Percentiles rank a stretch among this genome's conserved stretches.
These are phyloP conservation scores for Malurus splendens DNA, from an alignment of 2,797 vertebrate genomes.

Conservation along the genomic window DNA sequence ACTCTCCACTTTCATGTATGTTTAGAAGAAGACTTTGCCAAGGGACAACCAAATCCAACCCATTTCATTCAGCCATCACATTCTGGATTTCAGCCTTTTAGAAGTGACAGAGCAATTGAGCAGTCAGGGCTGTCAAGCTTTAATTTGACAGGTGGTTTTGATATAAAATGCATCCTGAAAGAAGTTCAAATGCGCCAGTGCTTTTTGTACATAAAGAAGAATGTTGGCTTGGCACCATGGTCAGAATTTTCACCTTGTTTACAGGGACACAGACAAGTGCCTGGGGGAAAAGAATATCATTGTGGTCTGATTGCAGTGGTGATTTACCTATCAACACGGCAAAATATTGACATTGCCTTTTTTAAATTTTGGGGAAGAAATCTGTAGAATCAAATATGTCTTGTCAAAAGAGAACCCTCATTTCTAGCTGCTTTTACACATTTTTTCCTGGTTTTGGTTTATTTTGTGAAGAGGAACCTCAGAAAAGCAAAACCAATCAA, in stretches of 20 bases:
- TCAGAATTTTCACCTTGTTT: background rate
- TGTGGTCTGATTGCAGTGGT: background rate
- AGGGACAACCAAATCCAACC: background rate
- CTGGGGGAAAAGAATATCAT: rapidly evolving
- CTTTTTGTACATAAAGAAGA: background rate
- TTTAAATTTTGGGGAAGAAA: background rate
- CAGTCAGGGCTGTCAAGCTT: background rate
- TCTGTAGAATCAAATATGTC: background rate
- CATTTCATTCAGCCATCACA: background rate
- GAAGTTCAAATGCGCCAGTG: background rate
- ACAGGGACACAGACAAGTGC: background rate
- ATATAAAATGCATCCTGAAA: background rate
- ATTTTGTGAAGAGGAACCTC: background rate
- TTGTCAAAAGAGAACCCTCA: background rate
- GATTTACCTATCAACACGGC: background rate
- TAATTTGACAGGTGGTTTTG: background rate
- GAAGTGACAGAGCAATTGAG: background rate
- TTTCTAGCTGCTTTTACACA: background rate
- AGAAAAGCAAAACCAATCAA: slow-evolving; percentile 5
- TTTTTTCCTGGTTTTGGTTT: background rate
- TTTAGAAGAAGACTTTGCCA: background rate
- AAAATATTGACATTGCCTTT: background rate
- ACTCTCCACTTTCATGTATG: background rate
- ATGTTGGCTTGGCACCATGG: background rate
- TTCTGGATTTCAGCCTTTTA: background rate